Base-by-base conservation (phyloP, 1,140 invertebrate species). In the Drosophila ambigua region DNA sequence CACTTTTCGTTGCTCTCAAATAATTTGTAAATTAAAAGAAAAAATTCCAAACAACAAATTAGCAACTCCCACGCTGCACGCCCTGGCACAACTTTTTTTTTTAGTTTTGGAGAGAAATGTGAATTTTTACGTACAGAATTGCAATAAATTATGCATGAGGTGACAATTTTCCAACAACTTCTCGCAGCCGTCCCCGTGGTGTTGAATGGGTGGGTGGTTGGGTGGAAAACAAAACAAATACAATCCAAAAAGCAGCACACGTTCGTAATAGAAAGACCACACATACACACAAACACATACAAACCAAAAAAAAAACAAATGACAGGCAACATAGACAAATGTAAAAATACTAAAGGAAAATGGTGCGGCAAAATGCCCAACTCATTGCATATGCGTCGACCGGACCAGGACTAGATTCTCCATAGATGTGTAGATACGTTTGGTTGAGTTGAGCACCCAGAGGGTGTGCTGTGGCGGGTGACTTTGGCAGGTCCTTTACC, bases 81-180 rank as follows among this genome's bases (percentile, higher is more conserved):
- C 31, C 9, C 50, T 24, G 31, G 48, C 26, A 60, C 65, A 75
- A 58, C 51, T 88, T 87, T 79, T 39, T 39, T 35, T 39, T 7
- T 28, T 28, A 6, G 26, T 28, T 28, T 64, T 39, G 44, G 44
- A 64, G 20, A 72, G 68, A 71, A 88, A 88, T 69, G 72, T 67
- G 72, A 88, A 83, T 79, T 88, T 88, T 65, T 88, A 88, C 79
- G 76, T 77, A 57, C 45, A 51, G 67, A 72, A 88, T 79, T 88
- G 83, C 76, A 79, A 88, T 88, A 88, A 88, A 88, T 88, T 88
- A 88, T 88, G 83, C 84, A 88, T 88, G 83, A 88, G 84, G 72
- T 64, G 76, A 88, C 76, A 87, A 88, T 88, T 88, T 88, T 83
- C 65, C 65, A 79, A 69, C 61, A 63, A 57, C 54, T 77, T 74